phyloP scores from a whole-genome alignment of 2,113 vertebrate species.

The Formicarius rufipectus region DNA sequence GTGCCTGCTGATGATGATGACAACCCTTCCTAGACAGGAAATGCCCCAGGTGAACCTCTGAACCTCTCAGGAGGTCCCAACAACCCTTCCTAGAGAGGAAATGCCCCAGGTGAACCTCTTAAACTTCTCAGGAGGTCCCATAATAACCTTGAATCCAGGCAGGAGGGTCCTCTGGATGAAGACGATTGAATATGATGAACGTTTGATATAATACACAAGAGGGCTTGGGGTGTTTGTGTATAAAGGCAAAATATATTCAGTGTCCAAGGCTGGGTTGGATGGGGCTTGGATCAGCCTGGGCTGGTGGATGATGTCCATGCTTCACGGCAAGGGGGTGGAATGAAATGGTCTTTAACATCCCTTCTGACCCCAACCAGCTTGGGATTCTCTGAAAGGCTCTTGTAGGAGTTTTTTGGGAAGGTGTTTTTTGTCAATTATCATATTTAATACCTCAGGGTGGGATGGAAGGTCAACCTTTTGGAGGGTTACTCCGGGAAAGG shows the following conservation, averaged over 20 bases:
- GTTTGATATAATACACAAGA: neutral
- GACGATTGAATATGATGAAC: rapidly evolving
- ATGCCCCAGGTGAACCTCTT: neutral
- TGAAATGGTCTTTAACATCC: neutral
- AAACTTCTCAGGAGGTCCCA: neutral
- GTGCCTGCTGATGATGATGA: neutral
- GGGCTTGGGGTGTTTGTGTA: neutral
- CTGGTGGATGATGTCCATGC: neutral
- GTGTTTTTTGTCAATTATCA: neutral
- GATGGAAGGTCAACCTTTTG: neutral
- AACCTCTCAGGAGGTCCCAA: neutral
- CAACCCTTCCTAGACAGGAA: neutral
- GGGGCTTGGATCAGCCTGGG: neutral
- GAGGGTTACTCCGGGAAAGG: neutral
- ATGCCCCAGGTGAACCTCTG: neutral
- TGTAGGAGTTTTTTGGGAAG: neutral
- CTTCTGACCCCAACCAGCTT: neutral
- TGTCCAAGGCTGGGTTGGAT: neutral
- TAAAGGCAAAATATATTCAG: neutral
- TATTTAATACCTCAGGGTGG: neutral
- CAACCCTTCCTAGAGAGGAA: neutral
- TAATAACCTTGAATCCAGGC: neutral
- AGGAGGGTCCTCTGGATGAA: neutral
- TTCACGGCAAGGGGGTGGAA: neutral
- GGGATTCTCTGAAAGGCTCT: rapidly evolving